A percentile compares a stretch with the other conserved stretches of the same genome.
These are phyloP conservation scores for Typhlichthys subterraneus DNA, from an alignment of 2,797 vertebrate species.

Conservation along the genomic window DNA sequence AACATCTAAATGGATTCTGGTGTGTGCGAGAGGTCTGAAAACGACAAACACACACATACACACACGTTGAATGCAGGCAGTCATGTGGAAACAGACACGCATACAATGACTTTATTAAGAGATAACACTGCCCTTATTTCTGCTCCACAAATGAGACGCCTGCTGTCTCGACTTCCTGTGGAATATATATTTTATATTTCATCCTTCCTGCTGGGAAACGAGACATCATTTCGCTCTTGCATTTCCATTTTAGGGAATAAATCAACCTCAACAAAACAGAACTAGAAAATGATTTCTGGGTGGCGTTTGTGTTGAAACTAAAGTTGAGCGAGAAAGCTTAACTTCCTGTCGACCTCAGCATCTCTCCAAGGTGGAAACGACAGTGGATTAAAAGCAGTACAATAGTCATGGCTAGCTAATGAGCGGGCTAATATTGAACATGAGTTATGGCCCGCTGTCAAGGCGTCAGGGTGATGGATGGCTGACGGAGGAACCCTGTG, in stretches of 20 bases:
- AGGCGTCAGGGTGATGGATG: slow-evolving; percentile 62
- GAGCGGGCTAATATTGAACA: slow-evolving; percentile 48
- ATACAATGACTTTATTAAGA: slow-evolving; percentile 3
- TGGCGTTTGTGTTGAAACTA: no score
- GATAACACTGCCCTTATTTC: slow-evolving; percentile 10
- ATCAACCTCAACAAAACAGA: not conserved
- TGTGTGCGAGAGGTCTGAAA: slow-evolving; percentile 27
- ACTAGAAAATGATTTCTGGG: no score
- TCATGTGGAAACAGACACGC: slow-evolving; percentile 10
- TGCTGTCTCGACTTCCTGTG: not conserved
- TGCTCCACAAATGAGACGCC: not conserved
- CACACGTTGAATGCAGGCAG: slow-evolving; percentile 2
- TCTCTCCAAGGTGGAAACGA: not conserved
- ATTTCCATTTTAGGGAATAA: not conserved
- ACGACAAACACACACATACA: no score
- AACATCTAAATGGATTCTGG: slow-evolving; percentile 43
- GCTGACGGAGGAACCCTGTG: slow-evolving; percentile 59
- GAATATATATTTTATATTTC: not conserved
- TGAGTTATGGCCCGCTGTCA: slow-evolving; percentile 46
- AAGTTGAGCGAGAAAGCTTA: no score
- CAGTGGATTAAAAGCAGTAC: slow-evolving; percentile 46
- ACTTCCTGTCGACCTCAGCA: no score
- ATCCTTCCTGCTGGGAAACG: not conserved
- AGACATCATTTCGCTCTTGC: not conserved
- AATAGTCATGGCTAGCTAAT: slow-evolving; percentile 56